These are phyloP conservation scores for Leucoraja erinaceus DNA, from an alignment of 2,113 vertebrate genomes.

Conservation along the genomic window DNA sequence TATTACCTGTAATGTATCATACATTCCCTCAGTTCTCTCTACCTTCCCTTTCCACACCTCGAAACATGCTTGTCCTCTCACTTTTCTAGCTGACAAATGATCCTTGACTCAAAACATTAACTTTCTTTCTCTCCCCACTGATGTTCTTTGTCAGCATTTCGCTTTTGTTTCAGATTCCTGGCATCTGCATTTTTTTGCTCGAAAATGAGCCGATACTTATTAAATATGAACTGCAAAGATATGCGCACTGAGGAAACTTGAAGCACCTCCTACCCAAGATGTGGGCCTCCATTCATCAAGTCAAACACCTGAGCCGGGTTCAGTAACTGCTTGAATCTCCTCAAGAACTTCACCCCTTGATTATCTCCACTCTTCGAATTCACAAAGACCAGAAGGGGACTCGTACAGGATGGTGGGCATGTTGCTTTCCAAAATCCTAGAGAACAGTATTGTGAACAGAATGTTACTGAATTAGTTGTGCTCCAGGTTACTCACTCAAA, in stretches of 20 bases:
- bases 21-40: too few relatives aligned
- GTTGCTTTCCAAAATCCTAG: conserved; percentile 96
- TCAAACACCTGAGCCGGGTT: conserved; percentile 97
- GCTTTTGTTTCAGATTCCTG: too few relatives aligned
- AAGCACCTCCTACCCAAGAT: conserved; percentile 75
- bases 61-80: too few relatives aligned
- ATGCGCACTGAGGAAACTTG: neutral
- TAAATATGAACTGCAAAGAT: neutral
- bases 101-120: too few relatives aligned
- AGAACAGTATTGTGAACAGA: neutral
- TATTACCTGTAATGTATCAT: too few relatives aligned
- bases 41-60: too few relatives aligned
- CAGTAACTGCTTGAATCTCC: conserved; percentile 91
- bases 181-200: too few relatives aligned
- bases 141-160: too few relatives aligned
- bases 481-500: neutral
- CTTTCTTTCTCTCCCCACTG: too few relatives aligned
- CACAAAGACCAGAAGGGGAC: conserved; percentile 88
- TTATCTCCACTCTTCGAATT: conserved; percentile 98
- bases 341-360: conserved; percentile 90
- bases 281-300: conserved; percentile 95
- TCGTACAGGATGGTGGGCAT: conserved; percentile 87
- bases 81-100: too few relatives aligned
- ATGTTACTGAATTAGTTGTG: neutral
- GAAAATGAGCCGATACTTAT: neutral